phyloP scores from a whole-genome alignment of 2,888 invertebrate species.

The Acleris laterana region DNA sequence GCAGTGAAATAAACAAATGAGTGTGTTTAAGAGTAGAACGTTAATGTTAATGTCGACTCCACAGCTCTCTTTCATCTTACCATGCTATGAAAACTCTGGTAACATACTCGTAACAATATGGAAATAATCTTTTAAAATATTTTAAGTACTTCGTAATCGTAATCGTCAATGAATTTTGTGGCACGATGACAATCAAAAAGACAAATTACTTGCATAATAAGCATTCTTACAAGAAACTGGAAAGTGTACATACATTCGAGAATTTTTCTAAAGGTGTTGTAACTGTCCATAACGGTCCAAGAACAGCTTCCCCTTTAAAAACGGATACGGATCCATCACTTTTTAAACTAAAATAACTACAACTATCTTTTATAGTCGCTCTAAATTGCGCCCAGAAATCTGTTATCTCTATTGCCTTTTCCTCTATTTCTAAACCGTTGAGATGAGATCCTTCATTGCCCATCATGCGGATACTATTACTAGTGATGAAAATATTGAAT shows the following conservation, averaged over 20 bases:
- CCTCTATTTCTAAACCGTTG: constrained; percentile 89
- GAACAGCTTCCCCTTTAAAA: constrained; percentile 89
- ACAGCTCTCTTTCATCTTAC: too few relatives aligned
- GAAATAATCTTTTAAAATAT: too few relatives aligned
- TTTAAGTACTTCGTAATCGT: too few relatives aligned
- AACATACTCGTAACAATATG: too few relatives aligned
- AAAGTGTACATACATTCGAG: constrained; percentile 86
- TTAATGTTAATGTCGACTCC: too few relatives aligned
- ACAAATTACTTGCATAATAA: not conserved
- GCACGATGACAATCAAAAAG: not conserved
- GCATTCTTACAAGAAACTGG: constrained; percentile 6
- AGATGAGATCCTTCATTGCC: constrained; percentile 91
- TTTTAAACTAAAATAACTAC: constrained; percentile 78
- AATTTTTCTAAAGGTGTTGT: constrained; percentile 90
- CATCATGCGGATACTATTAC: constrained; percentile 78
- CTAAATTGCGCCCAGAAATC: constrained; percentile 91
- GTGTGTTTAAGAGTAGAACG: too few relatives aligned
- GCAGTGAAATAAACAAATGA: too few relatives aligned
- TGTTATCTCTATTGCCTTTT: constrained; percentile 89
- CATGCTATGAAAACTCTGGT: too few relatives aligned
- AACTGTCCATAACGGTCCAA: constrained; percentile 86
- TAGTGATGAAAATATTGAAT: too few relatives aligned
- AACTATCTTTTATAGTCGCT: constrained; percentile 85
- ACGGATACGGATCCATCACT: constrained; percentile 87
- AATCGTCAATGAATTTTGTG: not conserved